These are phyloP conservation scores for Actenoides lindsayi DNA, from an alignment of 2,113 vertebrate species.

Conservation along the genomic window DNA sequence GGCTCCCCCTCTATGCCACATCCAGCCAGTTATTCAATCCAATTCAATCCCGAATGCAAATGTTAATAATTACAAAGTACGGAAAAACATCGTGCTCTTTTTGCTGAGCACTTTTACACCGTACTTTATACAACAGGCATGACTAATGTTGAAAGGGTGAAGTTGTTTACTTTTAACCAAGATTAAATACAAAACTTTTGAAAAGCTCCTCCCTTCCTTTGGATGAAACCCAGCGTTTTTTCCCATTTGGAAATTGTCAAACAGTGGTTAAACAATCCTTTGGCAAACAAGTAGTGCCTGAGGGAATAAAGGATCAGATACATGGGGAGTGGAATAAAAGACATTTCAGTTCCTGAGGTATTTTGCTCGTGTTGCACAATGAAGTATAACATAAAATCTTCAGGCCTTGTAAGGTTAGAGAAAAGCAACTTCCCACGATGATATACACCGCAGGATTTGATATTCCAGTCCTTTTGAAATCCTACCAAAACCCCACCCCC, in stretches of 20 bases:
- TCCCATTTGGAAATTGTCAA: slow-evolving; percentile 66
- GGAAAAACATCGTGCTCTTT: neutral
- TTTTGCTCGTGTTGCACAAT: slow-evolving; percentile 47
- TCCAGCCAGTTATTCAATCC: neutral
- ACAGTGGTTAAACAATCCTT: slow-evolving; percentile 70
- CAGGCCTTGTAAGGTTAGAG: slow-evolving; percentile 37
- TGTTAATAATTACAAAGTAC: neutral
- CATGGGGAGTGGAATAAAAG: slow-evolving; percentile 51
- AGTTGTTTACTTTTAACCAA: slow-evolving; percentile 63
- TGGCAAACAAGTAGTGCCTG: slow-evolving; percentile 58
- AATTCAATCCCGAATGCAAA: neutral
- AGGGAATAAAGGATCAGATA: slow-evolving; percentile 54
- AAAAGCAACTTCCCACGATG: slow-evolving; percentile 26
- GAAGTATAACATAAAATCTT: slow-evolving; percentile 33
- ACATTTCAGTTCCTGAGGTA: slow-evolving; percentile 35
- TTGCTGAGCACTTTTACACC: neutral
- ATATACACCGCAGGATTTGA: neutral
- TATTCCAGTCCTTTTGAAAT: slow-evolving; percentile 9
- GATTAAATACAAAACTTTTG: slow-evolving; percentile 70
- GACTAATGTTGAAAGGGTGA: slow-evolving; percentile 68
- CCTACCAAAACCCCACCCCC: neutral
- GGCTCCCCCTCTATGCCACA: rapidly evolving
- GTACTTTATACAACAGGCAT: slow-evolving; percentile 36
- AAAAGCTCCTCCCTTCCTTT: slow-evolving; percentile 72
- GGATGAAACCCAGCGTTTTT: slow-evolving; percentile 55